A percentile compares a stretch with the other conserved stretches of the same genome.
Conservation (phyloP, 2,888 invertebrate species). For the Ferrisia virgata region DNA sequence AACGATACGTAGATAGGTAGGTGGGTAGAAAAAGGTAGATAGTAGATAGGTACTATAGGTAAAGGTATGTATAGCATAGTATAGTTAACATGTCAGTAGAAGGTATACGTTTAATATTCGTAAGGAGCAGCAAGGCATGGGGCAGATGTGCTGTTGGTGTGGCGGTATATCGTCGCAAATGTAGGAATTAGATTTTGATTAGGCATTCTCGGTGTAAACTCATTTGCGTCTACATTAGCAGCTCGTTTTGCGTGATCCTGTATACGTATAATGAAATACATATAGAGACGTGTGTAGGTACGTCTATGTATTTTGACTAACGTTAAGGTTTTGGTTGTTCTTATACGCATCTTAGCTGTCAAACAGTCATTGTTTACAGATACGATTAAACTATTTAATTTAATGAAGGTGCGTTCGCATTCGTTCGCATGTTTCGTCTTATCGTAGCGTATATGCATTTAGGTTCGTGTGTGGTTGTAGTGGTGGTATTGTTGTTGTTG, state of each 20-base stretch:
- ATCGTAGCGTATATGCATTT: too few species aligned
- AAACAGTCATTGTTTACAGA: conserved; percentile 19
- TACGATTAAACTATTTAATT: conserved; percentile 30
- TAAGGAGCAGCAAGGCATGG: neutral
- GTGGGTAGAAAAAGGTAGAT: too few species aligned
- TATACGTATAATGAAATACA: conserved; percentile 27
- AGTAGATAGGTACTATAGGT: too few species aligned
- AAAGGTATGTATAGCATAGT: too few species aligned
- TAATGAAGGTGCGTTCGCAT: neutral
- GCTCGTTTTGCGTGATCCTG: conserved; percentile 24
- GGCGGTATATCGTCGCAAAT: neutral
- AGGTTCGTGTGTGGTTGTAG: neutral
- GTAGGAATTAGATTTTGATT: conserved; percentile 10
- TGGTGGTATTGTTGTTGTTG: neutral
- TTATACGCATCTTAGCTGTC: neutral
- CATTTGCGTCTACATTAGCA: conserved; percentile 31
- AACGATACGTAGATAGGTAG: too few species aligned
- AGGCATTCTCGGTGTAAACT: conserved; percentile 18
- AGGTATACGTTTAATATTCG: neutral
- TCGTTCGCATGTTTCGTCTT: neutral
- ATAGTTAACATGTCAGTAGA: too few species aligned
- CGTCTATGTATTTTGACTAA: neutral
- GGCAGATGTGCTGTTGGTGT: neutral
- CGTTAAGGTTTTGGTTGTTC: neutral
- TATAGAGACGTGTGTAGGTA: neutral